Percentiles rank a stretch among this genome's conserved stretches.
Conservation (phyloP, 2,797 vertebrate genomes). For the Cottoperca gobio region DNA sequence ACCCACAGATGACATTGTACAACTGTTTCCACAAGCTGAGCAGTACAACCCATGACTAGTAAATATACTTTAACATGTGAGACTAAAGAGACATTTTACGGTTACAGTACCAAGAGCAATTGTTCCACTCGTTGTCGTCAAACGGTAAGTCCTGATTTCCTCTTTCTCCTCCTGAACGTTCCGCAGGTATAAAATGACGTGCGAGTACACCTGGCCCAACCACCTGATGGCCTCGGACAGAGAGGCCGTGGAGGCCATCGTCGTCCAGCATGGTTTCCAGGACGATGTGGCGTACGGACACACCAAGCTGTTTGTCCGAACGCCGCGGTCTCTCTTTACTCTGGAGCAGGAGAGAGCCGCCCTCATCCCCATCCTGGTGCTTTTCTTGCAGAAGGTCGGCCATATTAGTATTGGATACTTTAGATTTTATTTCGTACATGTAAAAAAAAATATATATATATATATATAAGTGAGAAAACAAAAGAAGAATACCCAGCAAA, state of each 20-base stretch:
- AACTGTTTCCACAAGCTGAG: background rate
- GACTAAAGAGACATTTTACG: background rate
- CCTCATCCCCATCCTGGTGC: slow-evolving; percentile 93
- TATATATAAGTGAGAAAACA: no score
- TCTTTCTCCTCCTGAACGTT: background rate
- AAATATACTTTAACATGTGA: background rate
- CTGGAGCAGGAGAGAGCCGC: slow-evolving; percentile 90
- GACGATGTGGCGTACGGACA: slow-evolving; percentile 91
- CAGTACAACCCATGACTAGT: background rate
- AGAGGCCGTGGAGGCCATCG: slow-evolving; percentile 89
- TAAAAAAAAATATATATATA: no score
- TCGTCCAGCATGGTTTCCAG: slow-evolving; percentile 90
- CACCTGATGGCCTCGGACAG: slow-evolving; percentile 90
- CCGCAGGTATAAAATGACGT: slow-evolving; percentile 95
- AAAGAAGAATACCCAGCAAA: no score
- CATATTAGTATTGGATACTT: background rate
- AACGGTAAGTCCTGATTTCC: background rate
- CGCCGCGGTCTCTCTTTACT: slow-evolving; percentile 87
- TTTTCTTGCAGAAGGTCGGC: slow-evolving; percentile 94
- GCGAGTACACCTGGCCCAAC: slow-evolving; percentile 97
- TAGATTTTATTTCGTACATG: no score
- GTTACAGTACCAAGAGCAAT: background rate
- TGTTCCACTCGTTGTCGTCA: background rate
- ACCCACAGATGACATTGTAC: background rate
- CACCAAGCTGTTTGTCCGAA: slow-evolving; percentile 92